Base-by-base conservation (phyloP, 2,113 vertebrate species). In the Collichthys lucidus region DNA sequence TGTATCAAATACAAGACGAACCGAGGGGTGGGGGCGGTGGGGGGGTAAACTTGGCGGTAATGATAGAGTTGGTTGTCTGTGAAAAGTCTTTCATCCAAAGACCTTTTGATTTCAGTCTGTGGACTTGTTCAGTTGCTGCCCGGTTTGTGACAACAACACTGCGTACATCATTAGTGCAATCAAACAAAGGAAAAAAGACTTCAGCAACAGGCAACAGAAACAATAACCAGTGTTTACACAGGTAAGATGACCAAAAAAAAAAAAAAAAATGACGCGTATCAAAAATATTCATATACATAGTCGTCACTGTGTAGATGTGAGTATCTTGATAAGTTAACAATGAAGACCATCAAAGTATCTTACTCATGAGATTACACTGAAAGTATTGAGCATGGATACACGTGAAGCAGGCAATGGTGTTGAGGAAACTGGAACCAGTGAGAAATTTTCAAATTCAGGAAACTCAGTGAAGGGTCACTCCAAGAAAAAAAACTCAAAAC, bases 231-330 rank as follows among this genome's bases (percentile, higher is more conserved):
- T 88, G 80, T 87, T 83, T 40, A 40, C 14, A 85, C 86, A 79
- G 10, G 17, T 20, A 53, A 80, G 29, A 52, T 60, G 84, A 31
- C 69, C 35, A 65, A 80, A 62, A 64, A 65, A 72, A 67, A n/a
- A n/a, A n/a, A n/a, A n/a, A 35, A 35, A 35, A 35, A 35, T 2
- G 7, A 50, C 29, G 79, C 89, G 79, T 90, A 87, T 91, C 86
- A 93, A 93, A 92, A 92, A 92, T 91, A 91, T 89, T 68, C 47
- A 82, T 89, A 82, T 79, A 85, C 67, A 86, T 79, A 10, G 59
- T 78, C 8, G n/a, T 78, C 65, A 74, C 72, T 66, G 77, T 84
- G 85, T 76, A 55, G 53, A 50, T 74, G 82, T 91, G 85, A 84
- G 79, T 31, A 62, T 73, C 60, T 89, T 78, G 88, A 76, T 53